A percentile compares a stretch with the other conserved stretches of the same genome.
These are phyloP conservation scores for Epinephelus malabaricus DNA, from an alignment of 2,797 vertebrate genomes.

Conservation along the genomic window DNA sequence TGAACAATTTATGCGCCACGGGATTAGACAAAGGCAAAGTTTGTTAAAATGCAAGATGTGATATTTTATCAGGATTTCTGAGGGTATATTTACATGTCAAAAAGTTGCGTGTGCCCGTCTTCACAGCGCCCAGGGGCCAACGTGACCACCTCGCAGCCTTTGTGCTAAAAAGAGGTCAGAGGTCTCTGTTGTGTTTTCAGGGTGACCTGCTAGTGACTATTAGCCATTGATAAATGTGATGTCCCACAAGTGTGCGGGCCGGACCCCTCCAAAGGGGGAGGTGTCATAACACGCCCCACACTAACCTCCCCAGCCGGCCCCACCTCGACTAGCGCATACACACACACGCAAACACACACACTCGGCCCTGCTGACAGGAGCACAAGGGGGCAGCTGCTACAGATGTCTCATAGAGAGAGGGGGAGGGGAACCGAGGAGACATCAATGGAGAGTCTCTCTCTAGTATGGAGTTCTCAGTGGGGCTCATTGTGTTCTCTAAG, in stretches of 20 bases:
- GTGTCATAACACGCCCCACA: conserved; percentile 82
- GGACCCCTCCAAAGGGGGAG: conserved; percentile 86
- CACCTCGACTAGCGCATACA: conserved; percentile 76
- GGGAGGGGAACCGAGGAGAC: conserved; percentile 85
- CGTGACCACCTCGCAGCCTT: conserved; percentile 79
- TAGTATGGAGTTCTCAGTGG: conserved; percentile 83
- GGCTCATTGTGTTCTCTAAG: conserved; percentile 84
- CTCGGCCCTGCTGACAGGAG: conserved; percentile 85
- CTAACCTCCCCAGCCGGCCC: conserved; percentile 81
- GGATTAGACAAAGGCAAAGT: conserved; percentile 14
- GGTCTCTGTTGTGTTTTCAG: conserved; percentile 90
- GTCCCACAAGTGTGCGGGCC: conserved; percentile 89
- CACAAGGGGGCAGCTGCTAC: conserved; percentile 91
- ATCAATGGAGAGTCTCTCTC: conserved; percentile 87
- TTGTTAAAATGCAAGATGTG: conserved; percentile 13
- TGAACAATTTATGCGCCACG: conserved; percentile 41
- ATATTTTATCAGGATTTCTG: conserved; percentile 7
- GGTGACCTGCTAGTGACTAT: conserved; percentile 91
- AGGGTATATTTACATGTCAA: background rate
- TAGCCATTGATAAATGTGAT: conserved; percentile 91
- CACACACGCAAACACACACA: conserved; percentile 69
- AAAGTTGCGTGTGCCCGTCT: conserved; percentile 29
- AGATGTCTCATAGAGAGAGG: conserved; percentile 86
- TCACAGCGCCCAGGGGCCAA: conserved; percentile 62
- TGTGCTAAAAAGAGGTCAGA: conserved; percentile 86